Base-by-base conservation (phyloP, 2,797 vertebrate species). In the Gymnothorax javanicus region DNA sequence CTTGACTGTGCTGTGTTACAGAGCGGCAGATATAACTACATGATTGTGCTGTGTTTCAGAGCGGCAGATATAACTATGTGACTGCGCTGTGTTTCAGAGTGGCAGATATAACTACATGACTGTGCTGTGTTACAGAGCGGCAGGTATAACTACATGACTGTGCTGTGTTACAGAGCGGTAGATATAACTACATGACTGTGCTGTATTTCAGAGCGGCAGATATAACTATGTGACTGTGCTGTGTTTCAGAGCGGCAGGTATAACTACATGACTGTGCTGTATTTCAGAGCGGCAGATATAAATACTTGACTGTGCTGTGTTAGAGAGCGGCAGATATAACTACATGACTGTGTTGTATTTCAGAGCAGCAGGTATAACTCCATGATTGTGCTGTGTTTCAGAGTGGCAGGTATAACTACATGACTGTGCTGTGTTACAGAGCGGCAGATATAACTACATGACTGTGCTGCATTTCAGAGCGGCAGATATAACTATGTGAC, bases 21-120 rank as follows among this genome's bases (percentile, higher is more conserved):
- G 98, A 99, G 98, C 11, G 98, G 98, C 52, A 93, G 91, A 52
- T 99, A 97, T 84, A 95, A 95, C 91, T 99, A 99, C 54, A 88
- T 90, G 57, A 98, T 98, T 64, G 94, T 99, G 52, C 92, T 89
- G 0, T n/a, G n/a, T n/a, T n/a, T n/a, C n/a, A n/a, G n/a, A n/a
- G n/a, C n/a, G n/a, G n/a, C n/a, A n/a, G n/a, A n/a, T n/a, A 43
- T 43, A 43, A 43, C 33, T 43, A 43, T 2, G 1, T 43, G 33
- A 43, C 33, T 43, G 33, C 2, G 33, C 33, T 43, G 33, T 43
- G 2, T 43, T 43, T 43, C 33, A 43, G 33, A 1, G 33, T 2
- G 2, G 33, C 33, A 1, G 33, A 2, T 43, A 43, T 43, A 43
- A 43, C 33, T 43, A 43, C 33, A 1, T 43, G 33, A 43, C 33